phyloP scores from a whole-genome alignment of 1,140 invertebrate species.

The Paralvinella palmiformis region DNA sequence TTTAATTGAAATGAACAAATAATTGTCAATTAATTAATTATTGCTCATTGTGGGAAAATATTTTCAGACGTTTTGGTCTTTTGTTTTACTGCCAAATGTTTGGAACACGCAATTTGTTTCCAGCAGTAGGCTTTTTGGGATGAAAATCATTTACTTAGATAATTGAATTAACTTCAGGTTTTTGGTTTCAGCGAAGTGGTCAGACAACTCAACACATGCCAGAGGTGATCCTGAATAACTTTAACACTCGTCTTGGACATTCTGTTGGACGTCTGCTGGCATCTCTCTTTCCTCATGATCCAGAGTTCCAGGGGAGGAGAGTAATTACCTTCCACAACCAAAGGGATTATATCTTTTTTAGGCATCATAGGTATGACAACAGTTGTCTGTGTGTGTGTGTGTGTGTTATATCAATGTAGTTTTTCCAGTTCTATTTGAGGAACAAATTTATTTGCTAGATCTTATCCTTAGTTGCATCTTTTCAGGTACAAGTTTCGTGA shows the following conservation, averaged over 20 bases:
- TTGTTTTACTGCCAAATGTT: too few species aligned
- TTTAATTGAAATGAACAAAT: too few species aligned
- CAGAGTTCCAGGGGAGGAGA: constrained; percentile 85
- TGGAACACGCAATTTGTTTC: too few species aligned
- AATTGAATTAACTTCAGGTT: too few species aligned
- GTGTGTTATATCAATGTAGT: not conserved
- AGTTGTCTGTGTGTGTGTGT: not conserved
- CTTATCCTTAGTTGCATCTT: too few species aligned
- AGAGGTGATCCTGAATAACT: constrained; percentile 95
- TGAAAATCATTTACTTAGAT: too few species aligned
- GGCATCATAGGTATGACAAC: constrained; percentile 82
- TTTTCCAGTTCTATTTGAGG: not conserved
- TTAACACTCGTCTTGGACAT: constrained; percentile 85
- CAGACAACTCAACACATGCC: constrained; percentile 74
- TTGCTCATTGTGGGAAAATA: too few species aligned
- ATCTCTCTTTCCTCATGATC: constrained; percentile 93
- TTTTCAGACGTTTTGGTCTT: too few species aligned
- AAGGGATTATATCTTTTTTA: constrained; percentile 96
- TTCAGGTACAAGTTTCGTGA: constrained; percentile 84
- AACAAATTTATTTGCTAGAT: too few species aligned
- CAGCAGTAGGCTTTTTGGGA: too few species aligned
- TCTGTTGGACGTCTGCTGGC: constrained; percentile 87
- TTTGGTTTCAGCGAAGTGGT: constrained; percentile 38
- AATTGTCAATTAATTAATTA: too few species aligned
- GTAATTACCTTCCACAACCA: constrained; percentile 98